These are phyloP conservation scores for Palythoa grandiflora DNA, from an alignment of 92 coral and sea anemone genomes.

Conservation along the genomic window DNA sequence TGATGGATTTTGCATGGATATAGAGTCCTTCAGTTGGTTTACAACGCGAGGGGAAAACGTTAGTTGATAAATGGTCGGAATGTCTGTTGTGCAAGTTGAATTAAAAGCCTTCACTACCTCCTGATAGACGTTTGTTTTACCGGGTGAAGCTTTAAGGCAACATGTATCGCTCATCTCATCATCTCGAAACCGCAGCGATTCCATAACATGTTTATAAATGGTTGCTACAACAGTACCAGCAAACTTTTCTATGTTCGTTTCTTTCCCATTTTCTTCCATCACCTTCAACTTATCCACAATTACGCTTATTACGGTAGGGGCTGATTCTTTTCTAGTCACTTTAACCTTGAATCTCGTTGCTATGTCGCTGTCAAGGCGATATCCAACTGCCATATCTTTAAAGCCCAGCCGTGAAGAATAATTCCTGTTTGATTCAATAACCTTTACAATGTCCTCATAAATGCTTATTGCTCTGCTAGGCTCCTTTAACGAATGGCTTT, in stretches of 20 bases:
- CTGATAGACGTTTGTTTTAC: conserved; percentile 12
- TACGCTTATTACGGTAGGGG: not conserved
- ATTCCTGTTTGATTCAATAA: not conserved
- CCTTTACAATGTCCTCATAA: conserved; percentile 21
- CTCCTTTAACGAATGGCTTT: not conserved
- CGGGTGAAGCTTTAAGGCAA: not conserved
- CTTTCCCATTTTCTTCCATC: not conserved
- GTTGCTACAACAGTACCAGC: not conserved
- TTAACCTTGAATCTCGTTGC: not conserved
- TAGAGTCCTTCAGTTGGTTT: not conserved
- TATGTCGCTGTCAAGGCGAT: not conserved
- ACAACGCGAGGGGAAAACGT: conserved; percentile 3
- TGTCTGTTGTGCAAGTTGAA: not conserved
- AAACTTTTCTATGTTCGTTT: not conserved
- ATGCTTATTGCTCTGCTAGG: not conserved
- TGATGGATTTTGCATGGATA: not conserved
- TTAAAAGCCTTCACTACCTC: conserved; percentile 2
- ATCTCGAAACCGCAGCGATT: not conserved
- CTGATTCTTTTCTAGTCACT: not conserved
- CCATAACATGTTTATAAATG: not conserved
- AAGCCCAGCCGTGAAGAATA: not conserved
- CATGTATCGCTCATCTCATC: not conserved
- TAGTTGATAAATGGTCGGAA: not conserved
- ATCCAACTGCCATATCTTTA: not conserved
- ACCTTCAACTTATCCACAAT: not conserved